phyloP scores from a whole-genome alignment of 2,113 vertebrate genomes.

The Tenrec ecaudatus region DNA sequence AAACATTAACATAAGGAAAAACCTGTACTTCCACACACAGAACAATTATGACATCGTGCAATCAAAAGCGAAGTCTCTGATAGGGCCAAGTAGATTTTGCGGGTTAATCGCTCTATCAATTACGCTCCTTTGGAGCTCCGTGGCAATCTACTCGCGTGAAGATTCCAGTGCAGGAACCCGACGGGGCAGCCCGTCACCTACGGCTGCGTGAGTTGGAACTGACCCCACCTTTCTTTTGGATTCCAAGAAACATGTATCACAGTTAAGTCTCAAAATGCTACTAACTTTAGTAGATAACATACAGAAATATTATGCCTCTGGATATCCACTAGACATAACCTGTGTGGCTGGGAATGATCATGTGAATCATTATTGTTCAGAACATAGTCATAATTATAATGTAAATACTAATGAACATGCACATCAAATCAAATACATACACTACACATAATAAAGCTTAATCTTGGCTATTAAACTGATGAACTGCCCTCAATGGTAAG shows the following conservation, averaged over 20 bases:
- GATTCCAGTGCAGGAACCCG: not conserved
- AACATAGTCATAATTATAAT: not conserved
- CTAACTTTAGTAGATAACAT: too few relatives aligned
- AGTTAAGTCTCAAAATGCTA: constrained; percentile 38
- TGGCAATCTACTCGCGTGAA: too few relatives aligned
- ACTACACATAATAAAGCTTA: not conserved
- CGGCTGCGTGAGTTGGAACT: not conserved
- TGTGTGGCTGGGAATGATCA: not conserved
- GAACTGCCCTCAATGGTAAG: not conserved
- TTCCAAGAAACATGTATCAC: too few relatives aligned
- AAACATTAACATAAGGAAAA: too few relatives aligned
- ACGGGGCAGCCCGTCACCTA: not conserved
- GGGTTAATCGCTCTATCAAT: too few relatives aligned
- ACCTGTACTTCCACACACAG: too few relatives aligned
- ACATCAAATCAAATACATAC: not conserved
- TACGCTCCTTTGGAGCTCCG: too few relatives aligned
- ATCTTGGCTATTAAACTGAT: not conserved
- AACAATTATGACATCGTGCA: too few relatives aligned
- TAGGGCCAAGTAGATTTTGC: too few relatives aligned
- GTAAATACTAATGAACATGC: not conserved
- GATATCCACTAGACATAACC: not conserved
- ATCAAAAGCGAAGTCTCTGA: too few relatives aligned
- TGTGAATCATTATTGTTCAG: not conserved
- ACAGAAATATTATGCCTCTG: not conserved
- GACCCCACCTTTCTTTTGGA: not conserved